phyloP scores from a whole-genome alignment of 2,113 vertebrate genomes.

The Mionectes macconnelli region DNA sequence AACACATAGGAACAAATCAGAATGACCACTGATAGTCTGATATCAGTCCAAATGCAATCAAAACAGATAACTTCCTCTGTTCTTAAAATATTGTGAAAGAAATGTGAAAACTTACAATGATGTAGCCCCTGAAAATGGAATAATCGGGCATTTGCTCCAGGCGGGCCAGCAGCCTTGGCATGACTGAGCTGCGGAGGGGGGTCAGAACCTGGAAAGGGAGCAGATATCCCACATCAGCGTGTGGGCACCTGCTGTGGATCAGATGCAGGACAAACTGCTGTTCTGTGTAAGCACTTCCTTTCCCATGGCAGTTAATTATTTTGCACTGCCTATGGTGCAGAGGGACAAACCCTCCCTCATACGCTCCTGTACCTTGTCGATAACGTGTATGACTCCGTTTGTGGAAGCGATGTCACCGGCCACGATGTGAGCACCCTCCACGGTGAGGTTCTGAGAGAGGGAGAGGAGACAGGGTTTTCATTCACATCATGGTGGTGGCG shows the following conservation, averaged over 20 bases:
- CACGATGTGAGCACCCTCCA: constrained; percentile 79
- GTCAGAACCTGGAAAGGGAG: constrained; percentile 81
- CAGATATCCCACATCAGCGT: neutral
- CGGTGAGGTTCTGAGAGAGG: constrained; percentile 72
- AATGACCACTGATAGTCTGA: neutral
- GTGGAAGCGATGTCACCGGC: constrained; percentile 78
- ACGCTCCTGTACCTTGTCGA: constrained; percentile 76
- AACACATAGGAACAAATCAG: neutral
- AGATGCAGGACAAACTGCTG: neutral
- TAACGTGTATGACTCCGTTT: constrained; percentile 88
- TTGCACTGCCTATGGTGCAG: neutral
- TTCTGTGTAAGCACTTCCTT: neutral
- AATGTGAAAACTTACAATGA: constrained; percentile 77
- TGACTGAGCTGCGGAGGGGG: constrained; percentile 71
- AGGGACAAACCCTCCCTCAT: neutral
- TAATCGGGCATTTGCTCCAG: constrained; percentile 83
- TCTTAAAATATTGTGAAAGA: neutral
- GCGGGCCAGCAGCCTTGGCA: constrained; percentile 77
- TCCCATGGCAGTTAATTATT: neutral
- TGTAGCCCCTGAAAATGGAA: constrained; percentile 83
- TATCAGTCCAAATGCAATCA: neutral
- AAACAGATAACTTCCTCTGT: neutral
- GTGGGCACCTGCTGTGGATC: no score
- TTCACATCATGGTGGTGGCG: fast-evolving
- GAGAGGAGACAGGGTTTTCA: neutral